A percentile compares a stretch with the other conserved stretches of the same genome.
Conservation (phyloP, 2,113 vertebrate genomes). For the Hippopotamus amphibius region DNA sequence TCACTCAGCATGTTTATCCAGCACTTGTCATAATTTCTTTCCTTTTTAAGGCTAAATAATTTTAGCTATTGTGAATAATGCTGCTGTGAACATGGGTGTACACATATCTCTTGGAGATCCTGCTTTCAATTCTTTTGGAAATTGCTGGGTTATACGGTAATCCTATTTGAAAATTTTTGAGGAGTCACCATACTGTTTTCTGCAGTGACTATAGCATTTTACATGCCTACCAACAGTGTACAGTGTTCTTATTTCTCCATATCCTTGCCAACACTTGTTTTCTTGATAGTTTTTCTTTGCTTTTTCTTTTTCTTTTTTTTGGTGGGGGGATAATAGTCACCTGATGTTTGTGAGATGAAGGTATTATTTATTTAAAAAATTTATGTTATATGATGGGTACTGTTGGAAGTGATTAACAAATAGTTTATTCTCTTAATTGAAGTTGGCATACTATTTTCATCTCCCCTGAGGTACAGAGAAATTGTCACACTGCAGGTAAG, state of each 20-base stretch:
- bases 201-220: not conserved
- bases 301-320: not conserved
- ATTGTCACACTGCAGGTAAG: not conserved
- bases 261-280: not conserved
- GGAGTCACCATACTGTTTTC: not conserved
- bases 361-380: not conserved
- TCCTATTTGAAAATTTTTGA: not conserved
- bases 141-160: not conserved
- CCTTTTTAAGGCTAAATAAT: not conserved
- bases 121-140: not conserved
- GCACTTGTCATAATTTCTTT: not conserved
- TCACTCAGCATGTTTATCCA: not conserved
- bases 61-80: not conserved
- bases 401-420: slow-evolving; percentile 3
- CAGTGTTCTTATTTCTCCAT: not conserved
- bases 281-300: not conserved
- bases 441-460: not conserved
- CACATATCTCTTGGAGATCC: not conserved
- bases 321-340: not conserved
- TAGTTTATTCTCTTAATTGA: not conserved
- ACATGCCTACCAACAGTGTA: not conserved
- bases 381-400: not conserved
- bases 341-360: not conserved
- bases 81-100: not conserved
- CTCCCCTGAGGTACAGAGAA: not conserved